Evolutionary conservation across 2,888 invertebrate species (phyloP), one percentile per base, ranked within the genome.

Genomic region (Caenorhabditis virilis): DNA sequence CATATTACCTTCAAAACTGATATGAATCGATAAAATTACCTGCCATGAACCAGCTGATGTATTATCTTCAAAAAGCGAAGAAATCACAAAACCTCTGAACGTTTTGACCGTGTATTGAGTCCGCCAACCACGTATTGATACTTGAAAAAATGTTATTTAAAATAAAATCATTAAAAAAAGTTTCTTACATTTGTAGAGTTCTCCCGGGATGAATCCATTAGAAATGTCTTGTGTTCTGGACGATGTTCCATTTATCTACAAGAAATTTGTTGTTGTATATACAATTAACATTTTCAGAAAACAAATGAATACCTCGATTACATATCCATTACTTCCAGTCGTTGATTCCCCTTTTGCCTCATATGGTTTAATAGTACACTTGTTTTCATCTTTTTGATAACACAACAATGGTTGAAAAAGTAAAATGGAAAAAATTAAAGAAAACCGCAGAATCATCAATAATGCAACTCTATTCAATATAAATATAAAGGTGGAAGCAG

Each of bases 61-160:
- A 48, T 59, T 69, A 74, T 75, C 67, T 26, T 76, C 77, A 33
- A 74, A 74, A 13, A 72, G 69, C 2, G 82, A 75, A 1, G 78
- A 75, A 11, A 83, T 51, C 2, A 79, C 77, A 51, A 83, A 83
- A 4, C 82, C 83, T 13, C 83, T 77, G 62, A 83, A 83, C n/a
- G 83, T 83, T 48, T 83, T 81, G n/a, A 80, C 83, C 3, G 81
- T 81, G 61, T 76, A 81, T 50, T 78, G 73, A 6, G 82, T 83
- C 35, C 75, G 66, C 76, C 78, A 78, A 15, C 81, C 82, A 16
- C 76, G 69, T 18, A 82, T 61, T 18, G 75, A 69, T 2, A 82
- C 79, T 78, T 58, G 41, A 77, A 66, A 42, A 16, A 15, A 6
- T 16, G n/a, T 36, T 46, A 26, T 46, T 20, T 46, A 6, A 25